Evolutionary conservation across 2,888 invertebrate species (phyloP).

Genomic region (Pecten maximus): DNA sequence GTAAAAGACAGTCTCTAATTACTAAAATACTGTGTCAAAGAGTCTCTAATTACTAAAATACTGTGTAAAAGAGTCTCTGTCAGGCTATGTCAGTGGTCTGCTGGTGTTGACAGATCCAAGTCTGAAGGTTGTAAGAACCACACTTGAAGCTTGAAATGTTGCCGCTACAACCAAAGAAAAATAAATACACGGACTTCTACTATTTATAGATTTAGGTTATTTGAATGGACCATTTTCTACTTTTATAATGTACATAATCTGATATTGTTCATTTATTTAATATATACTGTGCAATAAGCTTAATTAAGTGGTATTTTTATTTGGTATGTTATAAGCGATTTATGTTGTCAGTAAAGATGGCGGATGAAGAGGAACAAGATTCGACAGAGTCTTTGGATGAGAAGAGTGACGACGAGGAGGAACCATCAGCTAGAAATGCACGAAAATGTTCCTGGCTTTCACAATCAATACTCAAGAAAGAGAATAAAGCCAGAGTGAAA

Average conservation of each 20-base stretch:
- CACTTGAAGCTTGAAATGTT: not conserved
- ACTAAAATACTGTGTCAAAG: no score
- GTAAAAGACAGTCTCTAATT: no score
- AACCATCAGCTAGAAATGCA: slow-evolving; percentile 57
- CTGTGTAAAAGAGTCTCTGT: not conserved
- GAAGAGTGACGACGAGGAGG: slow-evolving; percentile 41
- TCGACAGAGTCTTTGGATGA: slow-evolving; percentile 43
- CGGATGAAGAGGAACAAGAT: slow-evolving; percentile 57
- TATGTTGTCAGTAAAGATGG: slow-evolving; percentile 50
- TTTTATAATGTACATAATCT: not conserved
- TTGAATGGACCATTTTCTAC: not conserved
- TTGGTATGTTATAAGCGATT: not conserved
- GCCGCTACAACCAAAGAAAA: slow-evolving; percentile 5
- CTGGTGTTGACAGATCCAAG: not conserved
- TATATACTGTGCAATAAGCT: not conserved
- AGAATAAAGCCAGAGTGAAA: slow-evolving; percentile 69
- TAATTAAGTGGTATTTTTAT: not conserved
- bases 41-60: not conserved
- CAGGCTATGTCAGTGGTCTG: not conserved
- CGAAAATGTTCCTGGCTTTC: slow-evolving; percentile 72
- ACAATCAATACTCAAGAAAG: slow-evolving; percentile 73
- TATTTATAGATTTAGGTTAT: not conserved
- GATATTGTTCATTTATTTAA: not conserved
- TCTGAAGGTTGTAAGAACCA: not conserved
- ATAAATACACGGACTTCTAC: not conserved